Conservation (phyloP, 2,888 invertebrate genomes). For the Cephus sareptanus region DNA sequence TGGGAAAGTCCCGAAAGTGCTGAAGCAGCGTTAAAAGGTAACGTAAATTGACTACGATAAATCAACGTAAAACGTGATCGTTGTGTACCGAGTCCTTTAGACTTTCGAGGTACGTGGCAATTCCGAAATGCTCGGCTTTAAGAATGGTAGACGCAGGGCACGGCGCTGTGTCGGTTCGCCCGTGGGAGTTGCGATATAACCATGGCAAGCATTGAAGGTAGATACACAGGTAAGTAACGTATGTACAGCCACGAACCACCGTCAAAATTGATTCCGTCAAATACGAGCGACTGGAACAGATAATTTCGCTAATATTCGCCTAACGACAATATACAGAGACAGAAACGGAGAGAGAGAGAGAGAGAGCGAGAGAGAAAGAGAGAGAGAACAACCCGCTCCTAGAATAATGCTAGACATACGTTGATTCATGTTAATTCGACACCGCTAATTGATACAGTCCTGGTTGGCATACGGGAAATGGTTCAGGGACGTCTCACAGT, state of each 20-base stretch:
- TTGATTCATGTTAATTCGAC: background rate
- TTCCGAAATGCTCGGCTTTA: background rate
- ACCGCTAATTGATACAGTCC: background rate
- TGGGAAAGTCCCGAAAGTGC: background rate
- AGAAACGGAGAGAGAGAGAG: background rate
- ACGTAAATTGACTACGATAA: background rate
- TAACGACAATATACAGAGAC: background rate
- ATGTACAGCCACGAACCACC: background rate
- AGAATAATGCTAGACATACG: background rate
- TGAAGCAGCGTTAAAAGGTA: background rate
- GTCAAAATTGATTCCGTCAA: background rate
- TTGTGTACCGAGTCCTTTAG: background rate
- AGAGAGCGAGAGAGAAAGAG: background rate
- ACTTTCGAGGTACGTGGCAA: background rate
- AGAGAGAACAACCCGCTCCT: background rate
- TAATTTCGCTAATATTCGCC: background rate
- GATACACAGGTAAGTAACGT: background rate
- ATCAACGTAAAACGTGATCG: background rate
- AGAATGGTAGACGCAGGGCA: background rate
- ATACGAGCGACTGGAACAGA: background rate
- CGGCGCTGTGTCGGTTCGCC: background rate
- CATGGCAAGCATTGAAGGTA: background rate
- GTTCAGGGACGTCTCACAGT: background rate
- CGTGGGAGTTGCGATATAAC: background rate
- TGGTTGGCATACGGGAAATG: background rate